These are phyloP conservation scores for Galerucella nymphaeae DNA, from an alignment of 2,888 invertebrate species.

Conservation along the genomic window DNA sequence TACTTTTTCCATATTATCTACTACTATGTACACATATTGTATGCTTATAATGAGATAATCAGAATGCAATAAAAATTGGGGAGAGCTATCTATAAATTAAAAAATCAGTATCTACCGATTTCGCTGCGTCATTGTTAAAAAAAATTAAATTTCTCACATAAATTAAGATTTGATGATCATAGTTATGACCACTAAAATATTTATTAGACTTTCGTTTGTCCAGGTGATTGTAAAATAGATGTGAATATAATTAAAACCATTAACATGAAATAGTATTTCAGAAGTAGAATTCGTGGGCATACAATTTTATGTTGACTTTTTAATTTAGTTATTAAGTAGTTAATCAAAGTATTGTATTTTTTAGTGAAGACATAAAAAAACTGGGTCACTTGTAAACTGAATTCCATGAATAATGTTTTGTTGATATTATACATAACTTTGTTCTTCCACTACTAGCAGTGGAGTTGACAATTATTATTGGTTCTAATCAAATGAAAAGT, in stretches of 20 bases:
- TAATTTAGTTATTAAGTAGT: neutral
- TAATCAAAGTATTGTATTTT: too few species aligned
- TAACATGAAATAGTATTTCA: neutral
- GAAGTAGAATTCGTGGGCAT: neutral
- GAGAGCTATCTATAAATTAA: neutral
- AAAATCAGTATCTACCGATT: constrained; percentile 2
- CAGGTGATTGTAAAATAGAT: neutral
- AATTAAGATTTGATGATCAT: neutral
- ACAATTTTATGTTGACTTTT: neutral
- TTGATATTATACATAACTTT: too few species aligned
- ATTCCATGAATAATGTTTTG: too few species aligned
- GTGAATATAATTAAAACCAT: neutral
- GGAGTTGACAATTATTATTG: too few species aligned
- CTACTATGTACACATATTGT: too few species aligned
- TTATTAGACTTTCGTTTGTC: constrained; percentile 7
- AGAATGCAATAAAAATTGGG: neutral
- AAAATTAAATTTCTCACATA: constrained; percentile 7
- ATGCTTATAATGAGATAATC: too few species aligned
- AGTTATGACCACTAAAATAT: constrained; percentile 2
- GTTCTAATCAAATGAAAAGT: too few species aligned
- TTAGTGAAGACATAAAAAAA: too few species aligned
- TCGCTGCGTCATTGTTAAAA: neutral
- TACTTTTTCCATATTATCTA: too few species aligned
- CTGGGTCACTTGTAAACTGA: too few species aligned
- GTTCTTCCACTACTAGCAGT: too few species aligned